Base-by-base conservation (phyloP, 2,797 vertebrate genomes). In the Calcarius lapponicus region DNA sequence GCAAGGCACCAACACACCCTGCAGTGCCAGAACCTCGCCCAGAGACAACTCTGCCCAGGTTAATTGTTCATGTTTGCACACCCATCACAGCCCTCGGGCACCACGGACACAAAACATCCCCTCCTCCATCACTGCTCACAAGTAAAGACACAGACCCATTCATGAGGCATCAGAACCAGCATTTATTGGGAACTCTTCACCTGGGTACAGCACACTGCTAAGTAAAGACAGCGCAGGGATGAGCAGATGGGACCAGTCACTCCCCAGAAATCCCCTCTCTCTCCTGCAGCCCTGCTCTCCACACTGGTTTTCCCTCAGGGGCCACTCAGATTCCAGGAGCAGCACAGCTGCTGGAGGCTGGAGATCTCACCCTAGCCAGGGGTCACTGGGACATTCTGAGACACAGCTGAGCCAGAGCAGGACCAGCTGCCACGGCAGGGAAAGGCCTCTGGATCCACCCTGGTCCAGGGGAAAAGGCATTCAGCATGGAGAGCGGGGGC, bases 111-210 rank as follows among this genome's bases (percentile, higher is more conserved):
- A 29, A 7, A 43, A 28, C 10, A 42, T 5, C 29, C 34, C n/a
- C 0, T 9, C 26, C 42, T 26, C 45, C 11, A 18, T 3, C 57
- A 10, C 29, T 54, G 42, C 69, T 91, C 57, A 26, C 48, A 48
- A 98, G 85, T 60, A 86, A 98, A 92, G 94, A 97, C 97, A 95
- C 95, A 64, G 57, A 97, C 90, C 80, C 96, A 1, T 56, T 66
- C 70, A 6, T 82, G 64, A 84, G 57, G 95, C 94, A 96, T 94
- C 89, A 95, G 94, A 97, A 96, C 71, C 3, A 14, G 29, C 22
- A 47, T 98, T 98, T 98, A 98, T 97, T 98, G 97, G 97, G 95
- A 97, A 92, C 75, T 71, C 91, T 91, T 95, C 60, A 94, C 84
- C 92, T 58, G 2, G 67, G 74, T 79, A 97, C 90, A 93, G 88